Evolutionary conservation across 2,113 vertebrate species (phyloP).

Genomic region (Aleadryas rufinucha): DNA sequence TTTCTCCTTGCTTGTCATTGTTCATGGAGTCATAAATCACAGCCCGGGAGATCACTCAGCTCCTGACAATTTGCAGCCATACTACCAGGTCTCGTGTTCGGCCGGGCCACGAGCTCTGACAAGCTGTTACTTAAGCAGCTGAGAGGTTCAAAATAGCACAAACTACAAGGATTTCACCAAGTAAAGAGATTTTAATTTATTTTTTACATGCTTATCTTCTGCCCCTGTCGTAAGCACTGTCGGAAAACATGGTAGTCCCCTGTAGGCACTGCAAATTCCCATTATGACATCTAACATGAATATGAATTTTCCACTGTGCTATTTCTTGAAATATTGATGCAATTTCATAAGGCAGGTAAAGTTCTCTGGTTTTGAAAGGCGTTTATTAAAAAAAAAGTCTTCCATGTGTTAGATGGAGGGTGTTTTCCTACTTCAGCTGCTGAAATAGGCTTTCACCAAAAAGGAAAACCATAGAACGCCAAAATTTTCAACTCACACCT

Average conservation of each 20-base stretch:
- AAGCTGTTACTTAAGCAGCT: constrained; percentile 30
- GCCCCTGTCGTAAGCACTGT: neutral
- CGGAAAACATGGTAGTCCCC: neutral
- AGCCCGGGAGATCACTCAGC: constrained; percentile 25
- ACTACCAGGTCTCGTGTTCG: neutral
- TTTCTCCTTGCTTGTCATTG: constrained; percentile 62
- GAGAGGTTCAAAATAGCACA: constrained; percentile 28
- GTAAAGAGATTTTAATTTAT: constrained; percentile 8
- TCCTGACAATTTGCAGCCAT: constrained; percentile 24
- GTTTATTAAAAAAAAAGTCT: neutral
- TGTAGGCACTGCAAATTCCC: neutral
- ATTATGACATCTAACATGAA: neutral
- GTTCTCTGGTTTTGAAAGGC: neutral
- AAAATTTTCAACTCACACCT: neutral
- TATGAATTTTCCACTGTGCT: neutral
- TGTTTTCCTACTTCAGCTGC: neutral
- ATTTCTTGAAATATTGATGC: neutral
- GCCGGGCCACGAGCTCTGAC: neutral
- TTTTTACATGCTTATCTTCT: neutral
- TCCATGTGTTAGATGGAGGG: neutral
- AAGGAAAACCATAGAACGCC: neutral
- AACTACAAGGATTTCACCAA: neutral
- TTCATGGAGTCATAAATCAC: constrained; percentile 71
- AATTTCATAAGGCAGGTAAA: neutral
- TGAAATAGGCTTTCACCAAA: neutral